Conservation (phyloP, 2,797 vertebrate genomes). For the Acanthurus lineatus region DNA sequence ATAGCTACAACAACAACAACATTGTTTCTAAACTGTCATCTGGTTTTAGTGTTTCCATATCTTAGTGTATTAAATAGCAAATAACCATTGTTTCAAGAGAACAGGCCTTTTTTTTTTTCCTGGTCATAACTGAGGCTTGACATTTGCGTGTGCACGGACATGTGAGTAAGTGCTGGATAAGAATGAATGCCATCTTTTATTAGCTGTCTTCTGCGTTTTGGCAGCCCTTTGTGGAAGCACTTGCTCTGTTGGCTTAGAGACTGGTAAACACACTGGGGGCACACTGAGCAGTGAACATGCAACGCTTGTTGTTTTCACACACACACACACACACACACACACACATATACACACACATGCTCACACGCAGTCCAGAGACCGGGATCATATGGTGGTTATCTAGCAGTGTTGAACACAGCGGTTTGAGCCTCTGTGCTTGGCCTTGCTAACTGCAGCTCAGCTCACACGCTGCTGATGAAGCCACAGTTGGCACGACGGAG, state of each 20-base stretch:
- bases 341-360: neutral
- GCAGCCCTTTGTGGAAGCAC: conserved; percentile 58
- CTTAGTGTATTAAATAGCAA: conserved; percentile 35
- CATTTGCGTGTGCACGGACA: conserved; percentile 56
- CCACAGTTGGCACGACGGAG: conserved; percentile 35
- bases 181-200: conserved; percentile 69
- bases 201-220: conserved; percentile 60
- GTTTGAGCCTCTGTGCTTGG: conserved; percentile 50
- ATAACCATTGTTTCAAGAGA: conserved; percentile 35
- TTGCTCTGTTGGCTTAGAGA: conserved; percentile 59
- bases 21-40: neutral
- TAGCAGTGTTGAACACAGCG: conserved; percentile 49
- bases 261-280: conserved; percentile 51
- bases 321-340: neutral
- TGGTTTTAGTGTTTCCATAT: conserved; percentile 38
- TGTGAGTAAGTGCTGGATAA: conserved; percentile 54
- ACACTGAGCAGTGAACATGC: conserved; percentile 27
- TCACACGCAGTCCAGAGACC: conserved; percentile 20
- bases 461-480: conserved; percentile 48
- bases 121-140: conserved; percentile 50
- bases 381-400: conserved; percentile 59
- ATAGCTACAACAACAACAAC: neutral
- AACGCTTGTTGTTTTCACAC: conserved; percentile 25
- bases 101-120: conserved; percentile 19
- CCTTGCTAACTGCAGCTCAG: conserved; percentile 48